Percentiles rank a stretch among this genome's conserved stretches.
Evolutionary conservation across 2,888 invertebrate genomes (phyloP).

Genomic region (Parnassius orleans): DNA sequence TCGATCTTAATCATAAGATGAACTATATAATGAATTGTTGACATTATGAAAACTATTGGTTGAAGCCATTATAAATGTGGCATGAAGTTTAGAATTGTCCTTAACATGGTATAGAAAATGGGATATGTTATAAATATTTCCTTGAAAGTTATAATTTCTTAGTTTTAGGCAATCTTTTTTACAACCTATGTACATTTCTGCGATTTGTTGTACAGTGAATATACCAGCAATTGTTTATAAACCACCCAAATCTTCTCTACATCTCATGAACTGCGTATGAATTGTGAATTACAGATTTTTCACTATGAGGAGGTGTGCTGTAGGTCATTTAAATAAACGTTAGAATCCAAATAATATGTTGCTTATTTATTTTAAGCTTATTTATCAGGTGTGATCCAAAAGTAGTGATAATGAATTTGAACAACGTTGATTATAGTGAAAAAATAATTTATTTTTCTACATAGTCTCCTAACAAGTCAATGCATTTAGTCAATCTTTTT

Average conservation of each 20-base stretch:
- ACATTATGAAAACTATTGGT: conserved; percentile 52
- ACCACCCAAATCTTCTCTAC: conserved; percentile 40
- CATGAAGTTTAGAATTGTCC: conserved; percentile 28
- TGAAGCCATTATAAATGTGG: conserved; percentile 23
- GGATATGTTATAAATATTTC: conserved; percentile 23
- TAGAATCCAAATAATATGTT: conserved; percentile 34
- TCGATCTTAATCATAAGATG: conserved; percentile 72
- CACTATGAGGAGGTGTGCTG: conserved; percentile 52
- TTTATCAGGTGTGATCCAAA: too few species aligned
- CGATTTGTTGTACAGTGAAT: conserved; percentile 61
- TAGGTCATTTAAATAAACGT: conserved; percentile 66
- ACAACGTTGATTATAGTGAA: too few species aligned
- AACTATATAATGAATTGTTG: conserved; percentile 57
- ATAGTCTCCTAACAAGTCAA: too few species aligned
- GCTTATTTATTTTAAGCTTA: conserved; percentile 20
- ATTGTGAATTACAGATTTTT: conserved; percentile 53
- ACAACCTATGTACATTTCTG: conserved; percentile 65
- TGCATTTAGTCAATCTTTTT: too few species aligned
- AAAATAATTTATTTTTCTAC: too few species aligned
- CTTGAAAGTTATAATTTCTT: conserved; percentile 25
- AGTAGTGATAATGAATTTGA: too few species aligned
- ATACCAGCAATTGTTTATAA: conserved; percentile 43
- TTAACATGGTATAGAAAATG: conserved; percentile 24
- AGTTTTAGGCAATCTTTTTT: conserved; percentile 44
- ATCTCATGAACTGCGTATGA: conserved; percentile 54